phyloP scores from a whole-genome alignment of 1,140 invertebrate species.

The Drosophila takahashii region DNA sequence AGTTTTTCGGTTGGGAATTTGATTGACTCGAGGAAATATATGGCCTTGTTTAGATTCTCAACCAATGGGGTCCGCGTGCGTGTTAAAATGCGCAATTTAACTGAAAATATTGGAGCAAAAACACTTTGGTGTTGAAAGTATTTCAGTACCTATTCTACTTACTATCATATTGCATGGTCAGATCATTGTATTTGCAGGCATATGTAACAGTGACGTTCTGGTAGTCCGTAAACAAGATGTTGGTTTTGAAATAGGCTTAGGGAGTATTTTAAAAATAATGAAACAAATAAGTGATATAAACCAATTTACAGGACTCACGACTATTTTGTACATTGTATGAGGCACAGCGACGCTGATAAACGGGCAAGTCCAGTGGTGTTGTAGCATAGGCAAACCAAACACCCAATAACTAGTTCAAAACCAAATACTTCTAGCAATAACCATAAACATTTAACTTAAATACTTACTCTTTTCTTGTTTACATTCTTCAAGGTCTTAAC shows the following conservation, averaged over 20 bases:
- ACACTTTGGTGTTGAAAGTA: neutral
- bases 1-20: conserved; percentile 21
- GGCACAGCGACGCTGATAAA: conserved; percentile 43
- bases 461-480: conserved; percentile 13
- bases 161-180: neutral
- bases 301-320: conserved; percentile 34
- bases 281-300: no score
- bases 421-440: neutral
- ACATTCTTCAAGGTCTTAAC: conserved; percentile 19
- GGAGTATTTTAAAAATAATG: neutral
- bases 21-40: neutral
- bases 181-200: conserved; percentile 11
- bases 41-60: neutral
- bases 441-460: accelerated
- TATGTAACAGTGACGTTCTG: conserved; percentile 24
- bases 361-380: conserved; percentile 24
- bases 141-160: conserved; percentile 12
- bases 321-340: conserved; percentile 44
- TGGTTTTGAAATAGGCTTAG: conserved; percentile 37
- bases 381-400: conserved; percentile 59
- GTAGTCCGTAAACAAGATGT: conserved; percentile 51
- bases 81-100: conserved; percentile 48
- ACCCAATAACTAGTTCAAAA: conserved; percentile 40
- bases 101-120: no score
- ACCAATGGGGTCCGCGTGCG: conserved; percentile 38